Percentiles rank a stretch among this genome's conserved stretches.
Evolutionary conservation across 2,797 vertebrate species (phyloP).

Genomic region (Luscinia megarhynchos): DNA sequence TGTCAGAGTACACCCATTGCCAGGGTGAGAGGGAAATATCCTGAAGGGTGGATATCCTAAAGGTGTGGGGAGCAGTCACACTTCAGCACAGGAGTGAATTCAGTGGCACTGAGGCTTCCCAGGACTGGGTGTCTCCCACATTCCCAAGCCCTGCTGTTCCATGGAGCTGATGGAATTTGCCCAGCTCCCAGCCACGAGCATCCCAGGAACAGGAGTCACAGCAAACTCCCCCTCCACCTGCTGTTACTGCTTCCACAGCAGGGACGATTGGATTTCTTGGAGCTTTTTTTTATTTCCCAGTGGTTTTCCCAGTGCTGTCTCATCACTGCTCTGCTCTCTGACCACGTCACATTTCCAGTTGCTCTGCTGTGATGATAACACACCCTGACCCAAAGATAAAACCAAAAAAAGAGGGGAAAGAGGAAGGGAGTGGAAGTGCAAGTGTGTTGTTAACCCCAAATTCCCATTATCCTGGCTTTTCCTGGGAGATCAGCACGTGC

Average conservation of each 20-base stretch:
- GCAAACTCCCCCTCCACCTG: neutral
- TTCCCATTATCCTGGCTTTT: neutral
- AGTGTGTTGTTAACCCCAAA: neutral
- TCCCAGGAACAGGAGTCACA: accelerated
- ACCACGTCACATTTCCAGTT: neutral
- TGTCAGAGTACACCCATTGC: neutral
- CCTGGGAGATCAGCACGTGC: accelerated
- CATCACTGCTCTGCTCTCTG: slow-evolving; percentile 32
- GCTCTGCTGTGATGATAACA: neutral
- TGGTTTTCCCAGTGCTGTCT: neutral
- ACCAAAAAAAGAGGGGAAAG: neutral
- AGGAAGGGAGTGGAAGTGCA: neutral
- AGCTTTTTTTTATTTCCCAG: slow-evolving; percentile 31
- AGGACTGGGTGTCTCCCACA: neutral
- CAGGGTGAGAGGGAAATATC: neutral
- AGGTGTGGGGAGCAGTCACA: neutral
- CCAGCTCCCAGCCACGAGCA: accelerated
- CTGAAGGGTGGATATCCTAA: neutral
- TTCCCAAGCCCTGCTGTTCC: neutral
- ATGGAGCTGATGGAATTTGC: accelerated
- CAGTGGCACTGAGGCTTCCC: accelerated
- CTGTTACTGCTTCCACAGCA: neutral
- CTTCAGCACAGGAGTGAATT: neutral
- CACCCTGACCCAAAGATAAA: neutral
- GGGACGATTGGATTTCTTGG: slow-evolving; percentile 23